A percentile compares a stretch with the other conserved stretches of the same genome.
phyloP scores from a whole-genome alignment of 2,113 vertebrate genomes.

The Progne subis region DNA sequence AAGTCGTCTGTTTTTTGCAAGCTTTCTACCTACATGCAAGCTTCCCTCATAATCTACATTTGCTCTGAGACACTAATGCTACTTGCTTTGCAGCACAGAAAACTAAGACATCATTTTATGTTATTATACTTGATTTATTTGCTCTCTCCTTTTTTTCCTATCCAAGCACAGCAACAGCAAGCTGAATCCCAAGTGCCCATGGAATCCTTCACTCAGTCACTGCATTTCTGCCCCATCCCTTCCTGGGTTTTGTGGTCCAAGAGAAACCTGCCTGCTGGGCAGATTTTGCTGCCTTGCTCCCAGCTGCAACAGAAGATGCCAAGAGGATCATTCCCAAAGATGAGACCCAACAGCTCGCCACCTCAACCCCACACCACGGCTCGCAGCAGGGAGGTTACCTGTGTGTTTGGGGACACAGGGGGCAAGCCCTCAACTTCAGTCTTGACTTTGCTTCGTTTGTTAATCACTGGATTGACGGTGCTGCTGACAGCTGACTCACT shows the following conservation, averaged over 20 bases:
- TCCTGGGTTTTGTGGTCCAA: background rate
- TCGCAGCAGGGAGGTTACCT: conserved; percentile 70
- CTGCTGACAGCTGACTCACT: conserved; percentile 88
- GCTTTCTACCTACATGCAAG: conserved; percentile 30
- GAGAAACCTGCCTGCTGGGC: background rate
- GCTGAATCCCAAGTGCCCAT: background rate
- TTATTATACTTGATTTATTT: background rate
- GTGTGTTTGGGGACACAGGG: conserved; percentile 79
- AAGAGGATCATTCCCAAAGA: background rate
- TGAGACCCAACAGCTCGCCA: background rate
- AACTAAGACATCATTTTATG: background rate
- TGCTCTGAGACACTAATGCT: background rate
- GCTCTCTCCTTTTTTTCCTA: background rate
- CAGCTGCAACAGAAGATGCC: background rate
- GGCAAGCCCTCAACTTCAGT: conserved; percentile 79
- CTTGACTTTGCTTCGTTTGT: conserved; percentile 90
- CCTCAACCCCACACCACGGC: background rate
- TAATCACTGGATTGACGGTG: conserved; percentile 86
- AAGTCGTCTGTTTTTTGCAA: background rate
- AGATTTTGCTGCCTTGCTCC: background rate
- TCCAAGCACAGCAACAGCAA: background rate
- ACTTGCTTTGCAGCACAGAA: conserved; percentile 3
- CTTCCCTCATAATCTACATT: background rate
- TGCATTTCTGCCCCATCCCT: background rate
- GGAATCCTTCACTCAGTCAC: background rate